Conservation (phyloP, 1,140 invertebrate genomes). For the Pseudomyrmex dendroicus region DNA sequence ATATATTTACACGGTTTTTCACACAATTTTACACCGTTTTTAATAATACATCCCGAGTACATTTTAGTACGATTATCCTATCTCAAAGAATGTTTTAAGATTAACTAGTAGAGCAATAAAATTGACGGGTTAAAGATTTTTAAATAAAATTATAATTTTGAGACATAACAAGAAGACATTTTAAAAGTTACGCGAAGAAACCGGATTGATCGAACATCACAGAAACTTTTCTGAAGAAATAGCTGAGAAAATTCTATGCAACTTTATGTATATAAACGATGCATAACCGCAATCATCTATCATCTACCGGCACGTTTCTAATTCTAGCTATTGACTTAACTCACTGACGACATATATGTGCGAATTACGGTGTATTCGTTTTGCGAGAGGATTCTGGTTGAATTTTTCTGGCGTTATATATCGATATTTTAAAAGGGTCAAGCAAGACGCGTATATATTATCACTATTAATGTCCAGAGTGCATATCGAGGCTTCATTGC, state of each 20-base stretch:
- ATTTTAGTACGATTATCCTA: too few relatives aligned
- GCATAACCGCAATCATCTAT: constrained; percentile 61
- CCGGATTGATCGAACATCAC: neutral
- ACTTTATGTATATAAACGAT: neutral
- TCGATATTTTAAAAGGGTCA: neutral
- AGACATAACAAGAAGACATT: neutral
- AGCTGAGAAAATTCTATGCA: constrained; percentile 8
- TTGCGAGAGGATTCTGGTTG: constrained; percentile 38
- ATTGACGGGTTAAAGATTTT: neutral
- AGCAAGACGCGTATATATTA: neutral
- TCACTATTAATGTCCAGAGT: neutral
- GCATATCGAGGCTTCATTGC: neutral
- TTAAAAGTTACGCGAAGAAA: neutral
- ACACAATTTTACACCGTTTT: neutral
- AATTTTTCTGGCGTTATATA: constrained; percentile 36
- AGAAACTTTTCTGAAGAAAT: neutral
- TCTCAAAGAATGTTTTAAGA: neutral
- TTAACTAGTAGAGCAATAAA: neutral
- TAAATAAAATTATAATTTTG: neutral
- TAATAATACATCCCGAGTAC: too few relatives aligned
- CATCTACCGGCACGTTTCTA: constrained; percentile 72
- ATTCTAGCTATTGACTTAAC: constrained; percentile 78
- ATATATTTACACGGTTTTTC: neutral
- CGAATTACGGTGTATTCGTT: constrained; percentile 50
- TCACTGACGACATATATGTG: constrained; percentile 67